Evolutionary conservation across 2,888 invertebrate genomes (phyloP).

Genomic region (Cyclophora punctaria): DNA sequence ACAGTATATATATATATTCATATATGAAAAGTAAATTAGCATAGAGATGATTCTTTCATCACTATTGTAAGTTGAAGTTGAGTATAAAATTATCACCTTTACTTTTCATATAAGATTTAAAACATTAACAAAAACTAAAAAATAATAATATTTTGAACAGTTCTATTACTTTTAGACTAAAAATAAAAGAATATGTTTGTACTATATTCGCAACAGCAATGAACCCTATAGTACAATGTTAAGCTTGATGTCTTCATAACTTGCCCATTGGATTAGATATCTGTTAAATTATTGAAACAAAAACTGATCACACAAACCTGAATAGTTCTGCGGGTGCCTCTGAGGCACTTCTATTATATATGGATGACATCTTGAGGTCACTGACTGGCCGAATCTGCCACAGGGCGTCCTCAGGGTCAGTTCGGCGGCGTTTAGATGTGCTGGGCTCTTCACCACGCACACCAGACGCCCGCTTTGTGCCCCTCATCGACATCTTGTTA

Average conservation of each 20-base stretch:
- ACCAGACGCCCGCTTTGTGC: conserved; percentile 64
- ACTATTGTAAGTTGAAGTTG: too few relatives aligned
- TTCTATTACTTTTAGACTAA: neutral
- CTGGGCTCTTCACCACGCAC: conserved; percentile 61
- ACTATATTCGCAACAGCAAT: neutral
- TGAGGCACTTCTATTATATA: conserved; percentile 87
- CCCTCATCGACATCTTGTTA: conserved; percentile 65
- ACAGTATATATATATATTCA: too few relatives aligned
- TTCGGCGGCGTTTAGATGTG: conserved; percentile 62
- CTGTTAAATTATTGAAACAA: neutral
- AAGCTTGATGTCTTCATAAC: too few relatives aligned
- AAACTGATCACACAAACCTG: conserved; percentile 63
- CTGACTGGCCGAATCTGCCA: conserved; percentile 90
- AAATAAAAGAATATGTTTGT: neutral
- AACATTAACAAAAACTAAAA: too few relatives aligned
- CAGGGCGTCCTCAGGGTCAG: conserved; percentile 63
- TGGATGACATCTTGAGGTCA: conserved; percentile 91
- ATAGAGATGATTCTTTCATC: too few relatives aligned
- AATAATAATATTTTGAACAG: too few relatives aligned
- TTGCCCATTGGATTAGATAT: too few relatives aligned
- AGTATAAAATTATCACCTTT: too few relatives aligned
- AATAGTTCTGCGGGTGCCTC: conserved; percentile 90
- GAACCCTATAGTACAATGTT: too few relatives aligned
- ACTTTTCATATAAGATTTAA: too few relatives aligned
- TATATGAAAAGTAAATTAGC: too few relatives aligned